These are phyloP conservation scores for Psylliodes chrysocephalus DNA, from an alignment of 2,888 invertebrate species.

Conservation along the genomic window DNA sequence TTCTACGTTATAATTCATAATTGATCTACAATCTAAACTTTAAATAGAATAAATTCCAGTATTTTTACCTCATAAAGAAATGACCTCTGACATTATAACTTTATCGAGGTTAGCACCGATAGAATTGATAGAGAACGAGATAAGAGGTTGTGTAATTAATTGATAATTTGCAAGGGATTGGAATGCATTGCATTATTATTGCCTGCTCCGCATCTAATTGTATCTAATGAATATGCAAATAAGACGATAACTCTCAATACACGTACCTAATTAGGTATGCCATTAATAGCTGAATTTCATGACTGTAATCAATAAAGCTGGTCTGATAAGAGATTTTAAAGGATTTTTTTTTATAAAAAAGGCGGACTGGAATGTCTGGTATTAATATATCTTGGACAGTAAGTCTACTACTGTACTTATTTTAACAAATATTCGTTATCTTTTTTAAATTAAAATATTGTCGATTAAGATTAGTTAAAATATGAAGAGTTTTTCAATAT, in stretches of 20 bases:
- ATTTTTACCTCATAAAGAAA: background rate
- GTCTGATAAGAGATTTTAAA: background rate
- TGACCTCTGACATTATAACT: background rate
- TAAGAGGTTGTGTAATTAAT: conserved; percentile 14
- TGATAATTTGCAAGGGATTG: conserved; percentile 14
- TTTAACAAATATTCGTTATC: no score
- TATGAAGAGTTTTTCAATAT: no score
- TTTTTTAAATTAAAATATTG: no score
- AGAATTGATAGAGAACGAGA: background rate
- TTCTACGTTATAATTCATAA: no score
- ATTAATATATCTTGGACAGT: background rate
- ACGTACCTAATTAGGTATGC: background rate
- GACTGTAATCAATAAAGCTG: conserved; percentile 7
- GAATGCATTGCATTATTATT: conserved; percentile 6
- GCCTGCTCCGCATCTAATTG: conserved; percentile 12
- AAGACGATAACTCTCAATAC: conserved; percentile 6
- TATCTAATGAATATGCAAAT: conserved; percentile 24
- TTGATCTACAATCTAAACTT: no score
- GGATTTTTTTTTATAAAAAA: background rate
- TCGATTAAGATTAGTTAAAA: no score
- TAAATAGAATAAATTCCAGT: no score
- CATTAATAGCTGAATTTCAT: conserved; percentile 21
- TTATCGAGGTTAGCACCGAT: background rate
- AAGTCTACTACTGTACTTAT: no score
- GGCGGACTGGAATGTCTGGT: background rate